Evolutionary conservation across 2,888 invertebrate species (phyloP), one percentile per base, ranked within the genome.

Genomic region (Hydriomena furcata): DNA sequence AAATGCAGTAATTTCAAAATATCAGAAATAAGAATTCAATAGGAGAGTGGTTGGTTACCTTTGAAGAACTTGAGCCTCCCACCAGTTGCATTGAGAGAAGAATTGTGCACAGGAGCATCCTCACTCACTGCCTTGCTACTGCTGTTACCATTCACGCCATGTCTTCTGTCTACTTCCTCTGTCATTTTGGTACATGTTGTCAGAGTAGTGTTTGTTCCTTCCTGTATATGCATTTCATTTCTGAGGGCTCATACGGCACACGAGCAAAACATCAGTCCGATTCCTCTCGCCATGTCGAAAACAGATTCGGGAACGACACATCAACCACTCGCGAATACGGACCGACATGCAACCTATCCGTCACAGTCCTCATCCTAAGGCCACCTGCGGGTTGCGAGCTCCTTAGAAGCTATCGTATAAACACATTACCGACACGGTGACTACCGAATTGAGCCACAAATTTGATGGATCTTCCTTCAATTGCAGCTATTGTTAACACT

Each of bases 1-100:
- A 25, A 23, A 35, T 23, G 24, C 13, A 23, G 2, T 17, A 25
- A 20, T 28, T 7, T 11, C 40, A 17, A 13, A 23, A 43, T n/a
- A 44, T 32, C 50, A 42, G 7, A 36, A 49, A 47, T 44, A 46
- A 54, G 42, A 55, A 56, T 60, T 52, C 32, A 55, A 53, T 51
- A 45, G 23, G 49, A 60, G 53, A 58, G 52, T 48, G 52, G 83
- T 81, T 76, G 17, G 12, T 11, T 75, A 94, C 94, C 94, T 92
- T 95, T 95, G 81, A 94, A 95, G 86, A 95, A 95, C 81, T 95
- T 95, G 65, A 95, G 93, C 70, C 95, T 92, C 74, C 95, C 95
- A 67, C 95, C 95, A 77, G 93, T 92, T 59, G 90, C 74, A 70
- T 79, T 71, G 73, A 83, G 73, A 66, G 84, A 70, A 61, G 89